Evolutionary conservation across 1,140 invertebrate genomes (phyloP), one percentile per base, ranked within the genome.

Genomic region (Nephotettix cincticeps): DNA sequence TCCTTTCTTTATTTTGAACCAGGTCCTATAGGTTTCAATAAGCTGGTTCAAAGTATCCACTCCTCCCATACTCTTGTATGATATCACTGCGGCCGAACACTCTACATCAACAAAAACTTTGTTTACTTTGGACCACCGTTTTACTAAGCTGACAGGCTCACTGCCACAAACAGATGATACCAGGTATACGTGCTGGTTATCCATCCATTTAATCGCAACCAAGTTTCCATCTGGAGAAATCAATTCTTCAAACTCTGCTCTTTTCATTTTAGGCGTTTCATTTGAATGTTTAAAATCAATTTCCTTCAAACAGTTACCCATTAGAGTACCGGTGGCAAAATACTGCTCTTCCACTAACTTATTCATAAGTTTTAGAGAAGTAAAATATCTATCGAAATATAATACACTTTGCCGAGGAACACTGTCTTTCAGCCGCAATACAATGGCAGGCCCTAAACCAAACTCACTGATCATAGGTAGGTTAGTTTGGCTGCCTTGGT

Each of bases 31-130:
- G 30, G 70, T 54, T 36, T 74, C 65, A 6, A 76, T 73, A 25
- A 74, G 70, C 11, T 71, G 73, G 66, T 81, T 77, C n/a, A 71
- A 58, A 14, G 77, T 71, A 68, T 81, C 78, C 17, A 80, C 74
- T 28, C 79, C 78, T 25, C 78, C 77, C 78, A 80, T 79, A 67
- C 64, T 72, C 63, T 75, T 70, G 71, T 81, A 80, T 47, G 45
- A 25, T 36, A 74, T 71, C 0, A 79, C 64, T 23, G 77, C 74
- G 21, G 66, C 66, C 58, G 79, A 78, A 19, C 75, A 66, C 23
- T 45, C 21, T 17, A 79, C 70, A 17, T 73, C 32, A 21, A 76
- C 61, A 32, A 76, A 73, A 66, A 69, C 66, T 67, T 78, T 79
- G 19, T 74, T 36, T 67, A 72, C 73, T 76, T 79, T 79, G 56